These are phyloP conservation scores for Andricus curvator DNA, from an alignment of 2,888 invertebrate species.

Conservation along the genomic window DNA sequence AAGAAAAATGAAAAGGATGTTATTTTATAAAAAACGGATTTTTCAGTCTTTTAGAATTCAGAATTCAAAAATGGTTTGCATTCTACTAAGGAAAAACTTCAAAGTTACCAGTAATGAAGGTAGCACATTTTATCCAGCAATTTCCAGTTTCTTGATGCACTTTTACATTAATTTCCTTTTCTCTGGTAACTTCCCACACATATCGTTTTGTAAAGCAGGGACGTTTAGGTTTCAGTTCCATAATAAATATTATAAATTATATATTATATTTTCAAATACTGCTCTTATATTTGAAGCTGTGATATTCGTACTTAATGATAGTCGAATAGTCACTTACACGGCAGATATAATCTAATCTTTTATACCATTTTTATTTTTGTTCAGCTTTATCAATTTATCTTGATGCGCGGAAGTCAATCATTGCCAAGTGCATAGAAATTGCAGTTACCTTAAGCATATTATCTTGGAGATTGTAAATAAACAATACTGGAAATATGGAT, in stretches of 20 bases:
- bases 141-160: not conserved
- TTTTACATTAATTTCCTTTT: not conserved
- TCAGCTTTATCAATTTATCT: not conserved
- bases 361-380: not conserved
- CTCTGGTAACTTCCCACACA: conserved; percentile 6
- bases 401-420: not conserved
- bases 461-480: not conserved
- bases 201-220: not conserved
- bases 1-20: too few relatives aligned
- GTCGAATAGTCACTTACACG: not conserved
- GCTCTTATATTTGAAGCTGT: not conserved
- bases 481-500: not conserved
- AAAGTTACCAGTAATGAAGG: conserved; percentile 1
- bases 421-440: not conserved
- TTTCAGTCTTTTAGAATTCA: too few relatives aligned
- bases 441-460: not conserved
- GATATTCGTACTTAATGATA: not conserved
- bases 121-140: conserved; percentile 3
- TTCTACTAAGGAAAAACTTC: too few relatives aligned
- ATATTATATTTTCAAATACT: not conserved
- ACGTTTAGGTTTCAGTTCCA: not conserved
- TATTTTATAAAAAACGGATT: too few relatives aligned
- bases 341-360: not conserved
- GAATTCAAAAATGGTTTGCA: too few relatives aligned
- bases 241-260: not conserved